A percentile compares a stretch with the other conserved stretches of the same genome.
Evolutionary conservation across 2,888 invertebrate species (phyloP).

Genomic region (Habroteleia sp.): DNA sequence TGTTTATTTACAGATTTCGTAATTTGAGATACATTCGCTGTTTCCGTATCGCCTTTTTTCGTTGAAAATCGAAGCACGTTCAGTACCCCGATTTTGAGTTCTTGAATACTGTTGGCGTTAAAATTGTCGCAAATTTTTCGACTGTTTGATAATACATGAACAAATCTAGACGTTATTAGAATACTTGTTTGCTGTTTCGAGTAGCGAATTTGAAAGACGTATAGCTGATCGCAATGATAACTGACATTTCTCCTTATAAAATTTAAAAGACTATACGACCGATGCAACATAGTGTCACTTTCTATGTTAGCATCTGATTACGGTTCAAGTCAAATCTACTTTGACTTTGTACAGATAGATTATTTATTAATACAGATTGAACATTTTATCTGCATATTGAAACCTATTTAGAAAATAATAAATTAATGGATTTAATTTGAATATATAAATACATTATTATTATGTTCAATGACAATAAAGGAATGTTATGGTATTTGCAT

Average conservation of each 20-base stretch:
- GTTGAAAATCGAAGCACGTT: conserved; percentile 62
- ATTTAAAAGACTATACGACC: conserved; percentile 72
- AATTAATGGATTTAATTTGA: no score
- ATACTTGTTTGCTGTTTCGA: conserved; percentile 72
- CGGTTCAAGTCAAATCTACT: conserved; percentile 4
- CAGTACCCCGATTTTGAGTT: conserved; percentile 64
- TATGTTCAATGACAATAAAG: no score
- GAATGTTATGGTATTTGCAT: no score
- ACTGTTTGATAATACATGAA: conserved; percentile 67
- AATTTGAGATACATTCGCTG: conserved; percentile 60
- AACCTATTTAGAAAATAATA: neutral
- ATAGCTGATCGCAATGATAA: conserved; percentile 70
- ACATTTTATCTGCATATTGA: neutral
- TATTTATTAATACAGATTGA: neutral
- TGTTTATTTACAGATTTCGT: conserved; percentile 49
- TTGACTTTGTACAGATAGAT: neutral
- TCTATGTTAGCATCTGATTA: neutral
- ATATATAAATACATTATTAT: no score
- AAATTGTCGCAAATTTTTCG: conserved; percentile 66
- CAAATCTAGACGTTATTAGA: conserved; percentile 70
- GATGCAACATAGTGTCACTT: conserved; percentile 73
- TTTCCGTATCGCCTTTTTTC: conserved; percentile 55
- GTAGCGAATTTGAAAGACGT: conserved; percentile 71
- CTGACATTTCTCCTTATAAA: conserved; percentile 71
- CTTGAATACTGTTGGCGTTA: conserved; percentile 56